Evolutionary conservation across 2,113 vertebrate genomes (phyloP).

Genomic region (Thryonomys swinderianus): DNA sequence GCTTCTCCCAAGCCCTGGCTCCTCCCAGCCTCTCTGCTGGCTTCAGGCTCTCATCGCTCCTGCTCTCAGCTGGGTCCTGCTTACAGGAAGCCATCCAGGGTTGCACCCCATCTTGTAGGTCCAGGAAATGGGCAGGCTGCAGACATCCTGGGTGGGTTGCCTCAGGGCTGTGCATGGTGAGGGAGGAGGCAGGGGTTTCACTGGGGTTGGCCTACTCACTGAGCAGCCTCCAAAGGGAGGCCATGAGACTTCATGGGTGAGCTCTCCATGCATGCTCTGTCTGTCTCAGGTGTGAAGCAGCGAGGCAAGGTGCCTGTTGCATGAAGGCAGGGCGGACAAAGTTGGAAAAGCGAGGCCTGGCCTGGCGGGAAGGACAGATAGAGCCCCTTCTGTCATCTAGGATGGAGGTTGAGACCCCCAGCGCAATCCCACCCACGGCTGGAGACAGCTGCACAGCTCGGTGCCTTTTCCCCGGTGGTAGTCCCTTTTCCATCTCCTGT

Average conservation of each 20-base stretch:
- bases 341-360: background rate
- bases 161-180: background rate
- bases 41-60: background rate
- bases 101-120: background rate
- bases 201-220: background rate
- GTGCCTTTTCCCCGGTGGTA: background rate
- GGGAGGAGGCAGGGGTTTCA: background rate
- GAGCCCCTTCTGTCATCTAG: background rate
- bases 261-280: background rate
- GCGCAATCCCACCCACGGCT: background rate
- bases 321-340: background rate
- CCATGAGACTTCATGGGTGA: background rate
- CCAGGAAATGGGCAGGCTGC: background rate
- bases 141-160: background rate
- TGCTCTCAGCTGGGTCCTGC: background rate
- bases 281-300: background rate
- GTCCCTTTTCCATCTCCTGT: conserved; percentile 62
- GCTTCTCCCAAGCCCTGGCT: background rate
- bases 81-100: conserved; percentile 7
- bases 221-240: background rate
- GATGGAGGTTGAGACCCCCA: background rate
- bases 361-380: background rate
- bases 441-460: background rate
- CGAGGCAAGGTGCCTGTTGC: background rate
- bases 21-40: background rate